These are phyloP conservation scores for Sinocyclocheilus rhinocerous DNA, from an alignment of 2,113 vertebrate genomes.

Conservation along the genomic window DNA sequence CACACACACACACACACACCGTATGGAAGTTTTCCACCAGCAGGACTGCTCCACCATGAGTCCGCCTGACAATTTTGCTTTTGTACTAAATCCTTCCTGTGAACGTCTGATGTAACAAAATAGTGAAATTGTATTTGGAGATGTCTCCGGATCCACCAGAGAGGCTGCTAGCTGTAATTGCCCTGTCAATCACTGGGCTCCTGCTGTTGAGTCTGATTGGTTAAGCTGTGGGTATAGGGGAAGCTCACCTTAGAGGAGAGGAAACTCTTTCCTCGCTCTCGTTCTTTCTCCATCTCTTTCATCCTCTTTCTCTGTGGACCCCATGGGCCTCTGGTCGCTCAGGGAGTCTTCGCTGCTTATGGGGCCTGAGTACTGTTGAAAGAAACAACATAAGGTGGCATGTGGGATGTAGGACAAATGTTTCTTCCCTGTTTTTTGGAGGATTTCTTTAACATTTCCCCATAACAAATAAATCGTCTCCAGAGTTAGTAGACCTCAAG, in stretches of 20 bases:
- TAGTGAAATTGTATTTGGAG: slow-evolving; percentile 81
- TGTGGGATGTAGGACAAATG: neutral
- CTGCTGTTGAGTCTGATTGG: slow-evolving; percentile 71
- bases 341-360: neutral
- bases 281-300: slow-evolving; percentile 39
- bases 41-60: slow-evolving; percentile 53
- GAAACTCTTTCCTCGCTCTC: slow-evolving; percentile 43
- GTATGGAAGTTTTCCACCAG: slow-evolving; percentile 58
- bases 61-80: slow-evolving; percentile 62
- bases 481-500: no score
- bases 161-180: slow-evolving; percentile 80
- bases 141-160: slow-evolving; percentile 75
- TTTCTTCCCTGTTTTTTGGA: no score
- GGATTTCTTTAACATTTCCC: no score
- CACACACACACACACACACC: slow-evolving; percentile 31
- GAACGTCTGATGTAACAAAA: slow-evolving; percentile 76
- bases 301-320: neutral
- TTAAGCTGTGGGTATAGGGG: slow-evolving; percentile 65
- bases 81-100: slow-evolving; percentile 72
- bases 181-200: slow-evolving; percentile 81
- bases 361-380: neutral
- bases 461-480: no score
- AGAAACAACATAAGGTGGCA: neutral
- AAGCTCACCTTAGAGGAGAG: slow-evolving; percentile 60
- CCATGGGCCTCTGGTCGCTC: neutral